These are phyloP conservation scores for Acipenser transmontanus DNA, from an alignment of 2,797 vertebrate genomes.

Conservation along the genomic window DNA sequence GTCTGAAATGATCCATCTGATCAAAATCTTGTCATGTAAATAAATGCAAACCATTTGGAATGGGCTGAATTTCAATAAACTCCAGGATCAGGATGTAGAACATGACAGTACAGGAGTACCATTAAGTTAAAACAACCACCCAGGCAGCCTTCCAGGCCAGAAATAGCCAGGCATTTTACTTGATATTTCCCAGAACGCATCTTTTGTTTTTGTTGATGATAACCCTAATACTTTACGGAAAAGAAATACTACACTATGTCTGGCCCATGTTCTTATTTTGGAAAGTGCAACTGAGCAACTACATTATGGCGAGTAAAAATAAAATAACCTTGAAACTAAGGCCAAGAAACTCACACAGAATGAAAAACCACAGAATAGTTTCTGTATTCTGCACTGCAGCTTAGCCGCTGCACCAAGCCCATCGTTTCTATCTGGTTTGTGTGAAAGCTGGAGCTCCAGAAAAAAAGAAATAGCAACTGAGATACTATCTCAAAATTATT, in stretches of 20 bases:
- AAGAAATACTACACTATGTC: no score
- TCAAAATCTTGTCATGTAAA: neutral
- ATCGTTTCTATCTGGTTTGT: neutral
- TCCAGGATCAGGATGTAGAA: neutral
- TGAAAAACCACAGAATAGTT: no score
- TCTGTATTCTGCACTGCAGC: neutral
- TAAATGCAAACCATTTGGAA: neutral
- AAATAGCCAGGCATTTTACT: neutral
- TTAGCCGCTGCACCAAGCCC: neutral
- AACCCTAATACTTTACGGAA: no score
- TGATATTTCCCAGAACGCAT: no score
- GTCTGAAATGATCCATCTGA: neutral
- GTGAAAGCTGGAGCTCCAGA: slow-evolving; percentile 36
- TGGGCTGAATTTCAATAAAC: neutral
- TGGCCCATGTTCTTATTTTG: no score
- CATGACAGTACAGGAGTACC: neutral
- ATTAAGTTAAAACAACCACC: neutral
- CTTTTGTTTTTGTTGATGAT: no score
- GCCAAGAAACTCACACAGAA: no score
- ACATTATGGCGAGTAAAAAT: no score
- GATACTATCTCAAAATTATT: slow-evolving; percentile 48
- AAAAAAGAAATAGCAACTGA: slow-evolving; percentile 57
- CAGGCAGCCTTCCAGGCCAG: neutral
- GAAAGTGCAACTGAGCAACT: no score
- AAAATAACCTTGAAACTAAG: no score